phyloP scores from a whole-genome alignment of 1,140 invertebrate species.

The Drosophila sturtevanti region DNA sequence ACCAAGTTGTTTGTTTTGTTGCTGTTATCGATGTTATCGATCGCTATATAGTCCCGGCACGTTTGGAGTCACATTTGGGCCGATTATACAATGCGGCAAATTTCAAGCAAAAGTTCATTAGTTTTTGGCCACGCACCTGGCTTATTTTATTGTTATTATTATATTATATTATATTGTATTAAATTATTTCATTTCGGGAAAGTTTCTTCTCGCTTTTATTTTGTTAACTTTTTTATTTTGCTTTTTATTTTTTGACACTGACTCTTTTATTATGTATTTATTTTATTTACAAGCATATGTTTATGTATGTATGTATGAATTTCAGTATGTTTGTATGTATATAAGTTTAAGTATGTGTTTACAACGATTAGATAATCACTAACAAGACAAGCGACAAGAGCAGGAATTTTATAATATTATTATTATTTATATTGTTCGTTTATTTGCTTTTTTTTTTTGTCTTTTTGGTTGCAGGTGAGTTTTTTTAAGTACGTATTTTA shows the following conservation, averaged over 20 bases:
- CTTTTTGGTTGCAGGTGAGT: conserved; percentile 11
- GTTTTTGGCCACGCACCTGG: conserved; percentile 39
- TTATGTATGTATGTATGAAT: conserved; percentile 25
- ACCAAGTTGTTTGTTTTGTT: conserved; percentile 9
- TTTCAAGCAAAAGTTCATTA: conserved; percentile 36
- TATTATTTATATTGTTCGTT: conserved; percentile 8
- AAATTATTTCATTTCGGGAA: conserved; percentile 32
- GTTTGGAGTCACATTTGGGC: conserved; percentile 48
- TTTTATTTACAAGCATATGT: conserved; percentile 50
- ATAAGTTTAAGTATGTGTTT: conserved; percentile 44
- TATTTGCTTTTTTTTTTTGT: not conserved
- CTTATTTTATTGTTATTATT: conserved; percentile 6
- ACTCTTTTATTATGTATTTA: conserved; percentile 39
- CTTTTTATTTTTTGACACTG: conserved; percentile 35
- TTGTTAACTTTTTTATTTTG: conserved; percentile 28
- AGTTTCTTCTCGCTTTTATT: conserved; percentile 41
- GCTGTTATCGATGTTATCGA: not conserved
- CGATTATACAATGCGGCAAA: conserved; percentile 68
- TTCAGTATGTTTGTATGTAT: conserved; percentile 37
- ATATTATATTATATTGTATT: not conserved
- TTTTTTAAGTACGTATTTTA: not conserved
- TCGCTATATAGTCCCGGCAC: conserved; percentile 56
- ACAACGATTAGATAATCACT: conserved; percentile 69
- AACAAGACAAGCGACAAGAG: conserved; percentile 31
- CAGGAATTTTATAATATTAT: conserved; percentile 12